These are phyloP conservation scores for Drosophila falleni DNA, from an alignment of 2,888 invertebrate species.

Conservation along the genomic window DNA sequence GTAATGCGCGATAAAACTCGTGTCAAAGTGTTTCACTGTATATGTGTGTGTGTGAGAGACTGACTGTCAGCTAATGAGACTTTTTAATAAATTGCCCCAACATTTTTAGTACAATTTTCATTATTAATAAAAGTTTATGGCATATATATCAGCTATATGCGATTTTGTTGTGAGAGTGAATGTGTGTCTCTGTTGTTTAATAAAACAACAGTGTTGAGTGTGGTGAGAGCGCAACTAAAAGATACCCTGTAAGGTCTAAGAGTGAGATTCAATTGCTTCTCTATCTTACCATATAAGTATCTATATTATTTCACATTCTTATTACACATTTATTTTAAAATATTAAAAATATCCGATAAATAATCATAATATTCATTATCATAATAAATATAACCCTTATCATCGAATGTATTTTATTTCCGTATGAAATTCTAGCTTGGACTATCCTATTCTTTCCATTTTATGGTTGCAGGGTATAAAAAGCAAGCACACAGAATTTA, in stretches of 20 bases:
- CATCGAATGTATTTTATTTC: neutral
- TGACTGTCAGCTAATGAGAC: constrained; percentile 74
- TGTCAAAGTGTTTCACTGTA: constrained; percentile 9
- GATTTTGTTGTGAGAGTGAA: constrained; percentile 18
- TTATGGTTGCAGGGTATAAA: constrained; percentile 48
- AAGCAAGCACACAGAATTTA: constrained; percentile 62
- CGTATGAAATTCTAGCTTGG: neutral
- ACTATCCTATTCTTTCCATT: constrained; percentile 12
- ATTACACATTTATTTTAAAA: no score
- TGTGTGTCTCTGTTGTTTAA: constrained; percentile 50
- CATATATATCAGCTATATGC: constrained; percentile 65
- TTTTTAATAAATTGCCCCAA: constrained; percentile 78
- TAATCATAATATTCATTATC: neutral
- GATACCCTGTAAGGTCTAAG: constrained; percentile 25
- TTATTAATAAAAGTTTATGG: constrained; percentile 81
- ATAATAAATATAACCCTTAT: neutral
- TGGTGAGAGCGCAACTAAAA: neutral
- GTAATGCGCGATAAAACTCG: constrained; percentile 74
- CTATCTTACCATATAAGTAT: no score
- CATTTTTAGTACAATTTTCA: constrained; percentile 81
- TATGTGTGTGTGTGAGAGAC: constrained; percentile 29
- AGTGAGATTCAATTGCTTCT: neutral
- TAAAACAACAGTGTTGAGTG: constrained; percentile 38
- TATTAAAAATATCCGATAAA: no score
- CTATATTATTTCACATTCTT: no score